These are phyloP conservation scores for Caerostris extrusa DNA, from an alignment of 1,140 invertebrate species.

Conservation along the genomic window DNA sequence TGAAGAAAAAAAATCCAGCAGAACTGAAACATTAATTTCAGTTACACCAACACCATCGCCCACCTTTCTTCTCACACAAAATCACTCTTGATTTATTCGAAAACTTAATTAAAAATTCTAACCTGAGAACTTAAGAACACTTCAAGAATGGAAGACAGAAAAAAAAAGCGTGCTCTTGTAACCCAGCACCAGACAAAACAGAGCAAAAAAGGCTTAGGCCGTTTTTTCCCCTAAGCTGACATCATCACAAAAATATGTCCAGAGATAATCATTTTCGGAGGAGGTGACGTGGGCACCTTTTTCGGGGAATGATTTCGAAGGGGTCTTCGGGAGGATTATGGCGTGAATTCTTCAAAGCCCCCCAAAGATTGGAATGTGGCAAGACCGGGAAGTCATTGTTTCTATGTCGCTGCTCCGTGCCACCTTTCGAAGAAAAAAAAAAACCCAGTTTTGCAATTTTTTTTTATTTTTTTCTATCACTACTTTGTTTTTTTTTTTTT, in stretches of 20 bases:
- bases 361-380: neutral
- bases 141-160: no score
- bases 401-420: neutral
- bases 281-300: neutral
- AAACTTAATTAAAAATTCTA: slow-evolving; percentile 3
- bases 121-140: neutral
- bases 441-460: neutral
- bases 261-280: neutral
- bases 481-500: no score
- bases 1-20: neutral
- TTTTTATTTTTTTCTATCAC: neutral
- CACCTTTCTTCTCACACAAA: neutral
- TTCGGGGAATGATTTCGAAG: neutral
- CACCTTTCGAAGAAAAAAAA: neutral
- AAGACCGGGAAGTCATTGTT: neutral
- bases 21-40: neutral
- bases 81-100: neutral
- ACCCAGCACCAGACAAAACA: neutral
- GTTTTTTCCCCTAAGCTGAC: neutral
- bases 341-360: neutral
- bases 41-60: neutral
- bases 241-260: neutral
- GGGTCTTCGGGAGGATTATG: neutral
- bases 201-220: neutral
- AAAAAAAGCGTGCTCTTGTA: slow-evolving; percentile 6